Conservation (phyloP, 2,797 vertebrate genomes). For the Martes flavigula region DNA sequence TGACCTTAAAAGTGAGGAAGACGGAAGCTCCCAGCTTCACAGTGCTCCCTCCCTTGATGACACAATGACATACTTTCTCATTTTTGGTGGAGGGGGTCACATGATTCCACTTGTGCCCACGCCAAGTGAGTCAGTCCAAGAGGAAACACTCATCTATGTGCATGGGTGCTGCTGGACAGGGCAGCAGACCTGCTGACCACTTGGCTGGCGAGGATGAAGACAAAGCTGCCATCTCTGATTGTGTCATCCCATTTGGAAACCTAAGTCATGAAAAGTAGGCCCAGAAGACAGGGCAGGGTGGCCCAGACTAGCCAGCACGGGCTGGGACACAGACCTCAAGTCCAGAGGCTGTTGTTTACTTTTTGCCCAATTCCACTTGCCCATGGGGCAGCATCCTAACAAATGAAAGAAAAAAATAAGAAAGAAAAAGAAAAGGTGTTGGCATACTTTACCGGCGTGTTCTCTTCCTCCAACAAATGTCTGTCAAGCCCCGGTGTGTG, state of each 20-base stretch:
- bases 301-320: not conserved
- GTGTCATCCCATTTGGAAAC: not conserved
- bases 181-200: constrained; percentile 4
- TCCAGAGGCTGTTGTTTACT: not conserved
- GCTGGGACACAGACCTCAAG: not conserved
- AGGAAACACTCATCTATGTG: not conserved
- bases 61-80: not conserved
- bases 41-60: not conserved
- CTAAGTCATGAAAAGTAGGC: not conserved
- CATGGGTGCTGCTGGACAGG: not conserved
- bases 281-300: not conserved
- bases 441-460: not conserved
- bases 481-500: not conserved
- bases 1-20: not conserved
- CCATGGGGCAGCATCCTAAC: not conserved
- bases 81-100: not conserved
- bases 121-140: not conserved
- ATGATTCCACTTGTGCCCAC: not conserved
- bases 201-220: not conserved
- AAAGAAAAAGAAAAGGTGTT: not conserved
- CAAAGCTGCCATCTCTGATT: not conserved
- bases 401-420: not conserved
- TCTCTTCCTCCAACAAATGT: not conserved
- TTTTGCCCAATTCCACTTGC: not conserved
- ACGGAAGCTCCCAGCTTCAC: not conserved